These are phyloP conservation scores for Rhinopomastus cyanomelas DNA, from an alignment of 2,113 vertebrate species.

Conservation along the genomic window DNA sequence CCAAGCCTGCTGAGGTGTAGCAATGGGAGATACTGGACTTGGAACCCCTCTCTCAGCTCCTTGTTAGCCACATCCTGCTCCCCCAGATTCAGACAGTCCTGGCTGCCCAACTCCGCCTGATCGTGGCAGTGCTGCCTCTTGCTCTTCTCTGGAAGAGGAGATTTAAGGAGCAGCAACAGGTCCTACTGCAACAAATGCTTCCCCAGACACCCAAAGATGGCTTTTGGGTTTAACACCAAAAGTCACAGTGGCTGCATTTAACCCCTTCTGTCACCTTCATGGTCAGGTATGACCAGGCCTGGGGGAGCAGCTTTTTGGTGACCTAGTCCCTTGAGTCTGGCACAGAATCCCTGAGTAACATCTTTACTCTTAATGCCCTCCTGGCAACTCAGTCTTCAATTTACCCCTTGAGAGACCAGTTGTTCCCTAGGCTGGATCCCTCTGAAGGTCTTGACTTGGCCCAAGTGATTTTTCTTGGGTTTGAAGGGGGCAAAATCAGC, in stretches of 20 bases:
- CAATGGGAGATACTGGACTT: background rate
- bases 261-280: background rate
- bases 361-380: too few relatives aligned
- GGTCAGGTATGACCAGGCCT: fast-evolving
- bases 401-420: fast-evolving
- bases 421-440: background rate
- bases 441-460: background rate
- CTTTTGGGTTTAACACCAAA: background rate
- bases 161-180: background rate
- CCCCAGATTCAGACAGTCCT: background rate
- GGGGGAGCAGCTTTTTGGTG: background rate
- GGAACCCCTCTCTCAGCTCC: background rate
- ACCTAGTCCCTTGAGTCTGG: background rate
- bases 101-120: background rate
- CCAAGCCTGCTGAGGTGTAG: fast-evolving
- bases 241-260: background rate
- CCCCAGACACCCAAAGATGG: fast-evolving
- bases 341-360: background rate
- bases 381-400: background rate
- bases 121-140: background rate
- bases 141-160: background rate
- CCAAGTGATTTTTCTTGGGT: background rate
- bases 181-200: background rate
- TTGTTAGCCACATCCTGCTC: background rate
- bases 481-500: background rate